phyloP scores from a whole-genome alignment of 2,113 vertebrate genomes.

The Ancistrus triradiatus region DNA sequence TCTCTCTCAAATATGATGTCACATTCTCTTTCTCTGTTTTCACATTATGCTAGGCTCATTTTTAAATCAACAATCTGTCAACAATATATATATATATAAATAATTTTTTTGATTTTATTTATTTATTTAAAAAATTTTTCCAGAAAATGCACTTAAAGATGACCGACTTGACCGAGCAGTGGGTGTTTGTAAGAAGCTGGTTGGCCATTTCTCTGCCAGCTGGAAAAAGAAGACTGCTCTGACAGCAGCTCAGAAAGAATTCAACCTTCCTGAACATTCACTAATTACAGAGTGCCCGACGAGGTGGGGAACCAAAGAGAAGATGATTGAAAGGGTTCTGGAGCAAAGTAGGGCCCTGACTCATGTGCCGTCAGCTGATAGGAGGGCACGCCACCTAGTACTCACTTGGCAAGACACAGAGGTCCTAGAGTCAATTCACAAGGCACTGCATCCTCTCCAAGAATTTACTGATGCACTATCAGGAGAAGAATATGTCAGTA shows the following conservation, averaged over 20 bases:
- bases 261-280: not conserved
- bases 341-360: not conserved
- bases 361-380: not conserved
- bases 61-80: too few species aligned
- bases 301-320: not conserved
- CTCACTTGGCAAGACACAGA: not conserved
- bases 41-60: too few species aligned
- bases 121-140: too few species aligned
- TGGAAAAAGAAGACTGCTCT: not conserved
- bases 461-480: not conserved
- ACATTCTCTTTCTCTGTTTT: not conserved
- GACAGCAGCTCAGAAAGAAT: not conserved
- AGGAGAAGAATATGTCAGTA: not conserved
- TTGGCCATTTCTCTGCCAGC: not conserved
- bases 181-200: not conserved
- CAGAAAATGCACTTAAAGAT: constrained; percentile 6
- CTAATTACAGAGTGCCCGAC: not conserved
- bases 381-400: not conserved
- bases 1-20: not conserved
- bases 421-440: not conserved
- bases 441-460: not conserved
- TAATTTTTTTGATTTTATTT: not conserved
- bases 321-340: not conserved
- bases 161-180: not conserved
- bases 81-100: not conserved